These are phyloP conservation scores for Drosophila insularis DNA, from an alignment of 1,140 invertebrate genomes.

Conservation along the genomic window DNA sequence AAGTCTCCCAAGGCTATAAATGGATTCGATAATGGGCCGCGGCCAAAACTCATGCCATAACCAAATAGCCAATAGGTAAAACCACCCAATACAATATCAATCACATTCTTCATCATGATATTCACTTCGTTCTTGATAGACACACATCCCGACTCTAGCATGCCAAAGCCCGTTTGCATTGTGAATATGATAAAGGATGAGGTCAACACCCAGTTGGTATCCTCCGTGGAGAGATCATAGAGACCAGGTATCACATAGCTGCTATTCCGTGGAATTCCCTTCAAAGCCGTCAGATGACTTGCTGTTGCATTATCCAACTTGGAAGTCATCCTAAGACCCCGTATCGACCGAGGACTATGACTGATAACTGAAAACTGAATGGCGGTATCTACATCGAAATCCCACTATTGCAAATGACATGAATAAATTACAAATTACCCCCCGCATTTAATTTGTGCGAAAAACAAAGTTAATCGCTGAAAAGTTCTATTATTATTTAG, in stretches of 20 bases:
- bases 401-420: neutral
- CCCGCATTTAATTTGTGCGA: conserved; percentile 41
- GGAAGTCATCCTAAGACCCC: conserved; percentile 36
- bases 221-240: conserved; percentile 87
- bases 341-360: neutral
- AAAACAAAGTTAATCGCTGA: conserved; percentile 48
- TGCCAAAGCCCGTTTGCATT: conserved; percentile 98
- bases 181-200: conserved; percentile 98
- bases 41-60: conserved; percentile 95
- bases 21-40: conserved; percentile 87
- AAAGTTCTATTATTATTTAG: conserved; percentile 62
- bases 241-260: conserved; percentile 83
- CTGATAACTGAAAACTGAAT: neutral
- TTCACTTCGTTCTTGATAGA: conserved; percentile 97
- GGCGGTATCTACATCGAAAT: neutral
- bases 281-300: conserved; percentile 51
- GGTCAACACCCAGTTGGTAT: conserved; percentile 96
- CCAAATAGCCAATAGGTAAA: conserved; percentile 97
- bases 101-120: conserved; percentile 98
- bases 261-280: conserved; percentile 63
- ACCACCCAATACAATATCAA: conserved; percentile 95
- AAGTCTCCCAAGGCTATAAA: conserved; percentile 90
- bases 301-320: conserved; percentile 61
- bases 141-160: conserved; percentile 95
- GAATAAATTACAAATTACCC: conserved; percentile 52